Conservation (phyloP, 2,797 vertebrate species). For the Neosilurus hyrtlii region DNA sequence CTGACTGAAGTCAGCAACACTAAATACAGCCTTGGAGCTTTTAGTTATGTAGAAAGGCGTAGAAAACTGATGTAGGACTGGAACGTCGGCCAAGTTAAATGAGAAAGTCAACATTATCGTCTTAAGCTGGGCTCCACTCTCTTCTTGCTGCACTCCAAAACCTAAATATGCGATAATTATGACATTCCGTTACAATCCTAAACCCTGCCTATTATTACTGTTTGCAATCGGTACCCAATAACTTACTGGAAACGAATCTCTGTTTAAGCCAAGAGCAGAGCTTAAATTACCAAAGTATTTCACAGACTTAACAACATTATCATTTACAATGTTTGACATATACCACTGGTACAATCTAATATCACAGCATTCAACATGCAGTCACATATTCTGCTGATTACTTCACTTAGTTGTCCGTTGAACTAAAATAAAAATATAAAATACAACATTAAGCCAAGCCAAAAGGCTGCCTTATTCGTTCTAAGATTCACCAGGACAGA, state of each 20-base stretch:
- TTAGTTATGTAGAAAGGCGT: background rate
- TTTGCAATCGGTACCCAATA: conserved; percentile 51
- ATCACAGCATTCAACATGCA: conserved; percentile 44
- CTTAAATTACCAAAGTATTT: conserved; percentile 54
- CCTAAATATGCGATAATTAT: conserved; percentile 58
- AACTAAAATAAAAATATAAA: conserved; percentile 20
- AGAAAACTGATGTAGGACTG: conserved; percentile 13
- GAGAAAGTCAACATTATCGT: conserved; percentile 44
- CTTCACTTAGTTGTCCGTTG: conserved; percentile 29
- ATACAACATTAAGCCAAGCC: conserved; percentile 27
- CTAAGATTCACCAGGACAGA: conserved; percentile 5
- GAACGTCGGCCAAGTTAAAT: conserved; percentile 41
- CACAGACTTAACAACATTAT: conserved; percentile 46
- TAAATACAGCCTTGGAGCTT: background rate
- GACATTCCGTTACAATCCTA: conserved; percentile 56
- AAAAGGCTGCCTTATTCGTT: conserved; percentile 13
- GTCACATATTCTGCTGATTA: conserved; percentile 37
- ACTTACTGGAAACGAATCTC: conserved; percentile 60
- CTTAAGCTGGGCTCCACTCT: conserved; percentile 44
- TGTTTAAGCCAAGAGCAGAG: conserved; percentile 54
- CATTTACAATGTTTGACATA: conserved; percentile 45
- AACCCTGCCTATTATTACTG: conserved; percentile 56
- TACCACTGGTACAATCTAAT: conserved; percentile 43
- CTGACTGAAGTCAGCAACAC: background rate
- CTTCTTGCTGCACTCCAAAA: conserved; percentile 52